phyloP scores from a whole-genome alignment of 1,140 invertebrate genomes.

The Nymphalis io region DNA sequence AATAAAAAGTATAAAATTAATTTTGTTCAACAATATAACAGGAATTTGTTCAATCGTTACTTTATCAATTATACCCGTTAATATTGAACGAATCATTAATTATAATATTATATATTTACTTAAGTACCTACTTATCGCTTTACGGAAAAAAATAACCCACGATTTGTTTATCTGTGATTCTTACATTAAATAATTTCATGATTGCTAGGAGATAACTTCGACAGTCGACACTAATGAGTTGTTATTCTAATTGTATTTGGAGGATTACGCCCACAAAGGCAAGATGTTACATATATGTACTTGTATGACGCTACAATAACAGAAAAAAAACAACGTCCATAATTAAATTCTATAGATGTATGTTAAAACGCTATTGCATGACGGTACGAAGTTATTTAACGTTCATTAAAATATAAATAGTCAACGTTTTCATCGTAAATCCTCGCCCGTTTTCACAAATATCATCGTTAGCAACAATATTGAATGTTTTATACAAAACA shows the following conservation, averaged over 20 bases:
- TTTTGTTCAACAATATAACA: not conserved
- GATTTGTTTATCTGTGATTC: slow-evolving; percentile 11
- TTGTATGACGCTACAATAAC: slow-evolving; percentile 27
- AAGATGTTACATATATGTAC: slow-evolving; percentile 20
- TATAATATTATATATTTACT: not conserved
- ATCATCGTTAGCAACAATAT: slow-evolving; percentile 55
- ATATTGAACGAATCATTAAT: not conserved
- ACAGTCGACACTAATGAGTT: slow-evolving; percentile 18
- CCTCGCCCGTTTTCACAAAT: slow-evolving; percentile 16
- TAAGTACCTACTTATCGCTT: not conserved
- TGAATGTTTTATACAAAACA: slow-evolving; percentile 67
- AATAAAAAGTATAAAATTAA: slow-evolving; percentile 30
- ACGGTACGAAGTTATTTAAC: slow-evolving; percentile 13
- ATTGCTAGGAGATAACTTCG: slow-evolving; percentile 6
- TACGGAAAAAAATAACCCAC: not conserved
- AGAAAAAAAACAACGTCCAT: slow-evolving; percentile 25
- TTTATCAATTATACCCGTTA: not conserved
- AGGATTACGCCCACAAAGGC: slow-evolving; percentile 34
- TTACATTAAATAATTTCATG: slow-evolving; percentile 6
- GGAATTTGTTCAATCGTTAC: too few species aligned
- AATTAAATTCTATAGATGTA: slow-evolving; percentile 27
- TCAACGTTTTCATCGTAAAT: slow-evolving; percentile 9
- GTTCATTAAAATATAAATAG: slow-evolving; percentile 1
- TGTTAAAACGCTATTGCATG: not conserved
- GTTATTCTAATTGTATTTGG: slow-evolving; percentile 22